Conservation (phyloP, 1,140 invertebrate genomes). For the Tetramorium parvispinum region DNA sequence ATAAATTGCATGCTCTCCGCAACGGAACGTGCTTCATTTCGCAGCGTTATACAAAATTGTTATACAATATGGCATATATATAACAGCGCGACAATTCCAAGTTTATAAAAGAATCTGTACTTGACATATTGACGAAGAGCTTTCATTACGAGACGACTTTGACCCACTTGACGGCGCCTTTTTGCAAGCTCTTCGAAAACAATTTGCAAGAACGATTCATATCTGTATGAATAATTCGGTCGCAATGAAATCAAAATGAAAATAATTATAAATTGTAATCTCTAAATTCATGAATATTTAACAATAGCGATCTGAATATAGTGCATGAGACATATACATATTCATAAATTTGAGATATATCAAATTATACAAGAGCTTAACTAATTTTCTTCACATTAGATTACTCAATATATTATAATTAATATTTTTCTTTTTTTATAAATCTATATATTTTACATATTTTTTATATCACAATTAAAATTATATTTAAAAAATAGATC, state of each 20-base stretch:
- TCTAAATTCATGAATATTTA: neutral
- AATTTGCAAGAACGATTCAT: neutral
- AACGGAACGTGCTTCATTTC: neutral
- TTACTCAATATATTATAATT: neutral
- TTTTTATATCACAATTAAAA: no score
- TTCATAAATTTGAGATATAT: neutral
- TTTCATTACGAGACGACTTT: neutral
- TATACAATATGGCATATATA: no score
- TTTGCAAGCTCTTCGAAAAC: neutral
- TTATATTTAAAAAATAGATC: neutral
- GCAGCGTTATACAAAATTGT: neutral
- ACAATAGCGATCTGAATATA: neutral
- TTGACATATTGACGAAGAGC: neutral
- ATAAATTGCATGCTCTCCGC: slow-evolving; percentile 5
- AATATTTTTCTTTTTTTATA: neutral
- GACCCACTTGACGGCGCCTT: neutral
- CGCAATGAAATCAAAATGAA: neutral
- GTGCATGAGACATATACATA: neutral
- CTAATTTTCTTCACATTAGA: neutral
- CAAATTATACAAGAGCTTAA: neutral
- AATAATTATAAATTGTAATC: slow-evolving; percentile 27
- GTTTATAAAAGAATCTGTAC: neutral
- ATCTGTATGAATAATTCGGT: neutral
- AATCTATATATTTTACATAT: neutral
- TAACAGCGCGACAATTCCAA: neutral